Evolutionary conservation across 1,140 invertebrate species (phyloP).

Genomic region (Orchesella cincta): DNA sequence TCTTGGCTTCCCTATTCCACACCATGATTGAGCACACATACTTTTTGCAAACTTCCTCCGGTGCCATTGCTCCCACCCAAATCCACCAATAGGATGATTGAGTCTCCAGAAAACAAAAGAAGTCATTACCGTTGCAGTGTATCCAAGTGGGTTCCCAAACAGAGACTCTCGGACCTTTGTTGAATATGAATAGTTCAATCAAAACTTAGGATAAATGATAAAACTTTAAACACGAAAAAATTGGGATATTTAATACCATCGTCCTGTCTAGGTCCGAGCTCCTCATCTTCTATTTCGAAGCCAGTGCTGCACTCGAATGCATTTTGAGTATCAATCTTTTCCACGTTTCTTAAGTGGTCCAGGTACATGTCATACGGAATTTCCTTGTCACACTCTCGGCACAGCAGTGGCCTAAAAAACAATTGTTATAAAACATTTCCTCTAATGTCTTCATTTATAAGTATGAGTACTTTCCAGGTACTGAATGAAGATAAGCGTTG

Average conservation of each 20-base stretch:
- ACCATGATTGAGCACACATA: not conserved
- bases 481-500: too few species aligned
- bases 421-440: not conserved
- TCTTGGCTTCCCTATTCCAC: conserved; percentile 11
- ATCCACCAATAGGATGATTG: conserved; percentile 10
- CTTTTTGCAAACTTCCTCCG: not conserved
- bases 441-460: too few species aligned
- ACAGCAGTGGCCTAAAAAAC: conserved; percentile 4
- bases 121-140: not conserved
- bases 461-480: too few species aligned
- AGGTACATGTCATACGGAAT: conserved; percentile 15
- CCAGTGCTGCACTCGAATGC: conserved; percentile 4
- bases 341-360: not conserved
- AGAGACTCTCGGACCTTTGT: not conserved
- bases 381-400: conserved; percentile 17
- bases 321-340: conserved; percentile 20
- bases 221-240: too few species aligned
- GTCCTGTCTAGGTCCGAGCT: too few species aligned
- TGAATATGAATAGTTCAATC: too few species aligned
- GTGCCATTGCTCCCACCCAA: conserved; percentile 8
- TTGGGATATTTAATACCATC: not conserved
- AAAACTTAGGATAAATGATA: too few species aligned
- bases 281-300: conserved; percentile 17
- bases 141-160: conserved; percentile 34
- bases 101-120: conserved; percentile 17